phyloP scores from a whole-genome alignment of 2,888 invertebrate genomes.

The Ichneumoninae sp. region DNA sequence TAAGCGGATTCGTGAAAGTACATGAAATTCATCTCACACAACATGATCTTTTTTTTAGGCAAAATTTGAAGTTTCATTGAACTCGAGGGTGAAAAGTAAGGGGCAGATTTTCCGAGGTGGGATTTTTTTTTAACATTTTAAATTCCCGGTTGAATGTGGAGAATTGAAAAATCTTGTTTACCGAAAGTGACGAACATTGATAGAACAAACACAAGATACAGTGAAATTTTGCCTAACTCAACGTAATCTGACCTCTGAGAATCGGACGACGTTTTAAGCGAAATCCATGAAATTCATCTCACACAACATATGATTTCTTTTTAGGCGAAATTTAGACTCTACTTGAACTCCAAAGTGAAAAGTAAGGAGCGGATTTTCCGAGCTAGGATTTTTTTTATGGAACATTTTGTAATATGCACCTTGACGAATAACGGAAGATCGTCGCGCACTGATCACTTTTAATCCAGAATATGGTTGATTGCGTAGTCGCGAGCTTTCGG shows the following conservation, averaged over 20 bases:
- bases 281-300: too few relatives aligned
- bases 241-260: neutral
- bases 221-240: neutral
- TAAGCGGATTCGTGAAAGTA: too few relatives aligned
- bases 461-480: slow-evolving; percentile 29
- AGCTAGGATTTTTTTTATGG: neutral
- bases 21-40: too few relatives aligned
- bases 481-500: neutral
- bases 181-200: neutral
- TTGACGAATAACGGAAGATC: slow-evolving; percentile 26
- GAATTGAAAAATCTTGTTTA: slow-evolving; percentile 26
- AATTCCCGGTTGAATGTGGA: slow-evolving; percentile 64
- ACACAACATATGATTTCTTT: too few relatives aligned
- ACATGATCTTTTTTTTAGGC: too few relatives aligned
- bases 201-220: neutral
- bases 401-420: slow-evolving; percentile 24
- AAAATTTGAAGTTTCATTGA: too few relatives aligned
- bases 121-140: neutral
- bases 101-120: too few relatives aligned
- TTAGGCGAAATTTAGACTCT: too few relatives aligned
- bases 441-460: slow-evolving; percentile 58
- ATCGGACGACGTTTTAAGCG: neutral
- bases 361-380: too few relatives aligned
- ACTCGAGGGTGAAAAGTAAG: too few relatives aligned
- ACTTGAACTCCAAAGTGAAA: too few relatives aligned